These are phyloP conservation scores for Neoitamus cyanurus DNA, from an alignment of 2,888 invertebrate species.

Conservation along the genomic window DNA sequence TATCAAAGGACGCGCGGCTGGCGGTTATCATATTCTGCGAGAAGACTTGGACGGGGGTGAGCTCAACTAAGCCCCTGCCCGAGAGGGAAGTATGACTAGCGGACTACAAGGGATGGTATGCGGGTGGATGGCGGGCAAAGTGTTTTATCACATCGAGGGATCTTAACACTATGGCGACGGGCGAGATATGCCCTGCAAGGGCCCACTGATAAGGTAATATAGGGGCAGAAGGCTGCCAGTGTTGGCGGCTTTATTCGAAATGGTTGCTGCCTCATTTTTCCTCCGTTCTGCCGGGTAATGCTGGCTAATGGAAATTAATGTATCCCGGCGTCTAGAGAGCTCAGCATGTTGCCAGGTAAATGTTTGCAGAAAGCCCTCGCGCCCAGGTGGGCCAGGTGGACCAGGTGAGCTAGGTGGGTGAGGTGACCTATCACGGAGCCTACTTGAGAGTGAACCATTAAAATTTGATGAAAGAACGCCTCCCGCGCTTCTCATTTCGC, in stretches of 20 bases:
- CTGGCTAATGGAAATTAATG: constrained; percentile 44
- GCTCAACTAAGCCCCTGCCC: background rate
- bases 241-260: background rate
- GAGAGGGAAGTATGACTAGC: background rate
- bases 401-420: background rate
- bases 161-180: constrained; percentile 17
- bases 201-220: constrained; percentile 12
- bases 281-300: background rate
- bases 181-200: background rate
- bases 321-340: constrained; percentile 16
- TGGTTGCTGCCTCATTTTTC: background rate
- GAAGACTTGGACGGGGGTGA: background rate
- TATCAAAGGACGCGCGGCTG: constrained; percentile 5
- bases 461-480: constrained; percentile 25
- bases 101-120: background rate
- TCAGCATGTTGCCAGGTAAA: constrained; percentile 33
- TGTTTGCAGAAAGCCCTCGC: background rate
- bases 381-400: background rate
- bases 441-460: constrained; percentile 7
- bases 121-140: constrained; percentile 3
- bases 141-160: constrained; percentile 29
- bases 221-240: background rate
- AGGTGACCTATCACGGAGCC: background rate
- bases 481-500: background rate
- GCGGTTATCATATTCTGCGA: constrained; percentile 13